A percentile compares a stretch with the other conserved stretches of the same genome.
Conservation (phyloP, 1,140 invertebrate genomes). For the Bombus sibiricus region DNA sequence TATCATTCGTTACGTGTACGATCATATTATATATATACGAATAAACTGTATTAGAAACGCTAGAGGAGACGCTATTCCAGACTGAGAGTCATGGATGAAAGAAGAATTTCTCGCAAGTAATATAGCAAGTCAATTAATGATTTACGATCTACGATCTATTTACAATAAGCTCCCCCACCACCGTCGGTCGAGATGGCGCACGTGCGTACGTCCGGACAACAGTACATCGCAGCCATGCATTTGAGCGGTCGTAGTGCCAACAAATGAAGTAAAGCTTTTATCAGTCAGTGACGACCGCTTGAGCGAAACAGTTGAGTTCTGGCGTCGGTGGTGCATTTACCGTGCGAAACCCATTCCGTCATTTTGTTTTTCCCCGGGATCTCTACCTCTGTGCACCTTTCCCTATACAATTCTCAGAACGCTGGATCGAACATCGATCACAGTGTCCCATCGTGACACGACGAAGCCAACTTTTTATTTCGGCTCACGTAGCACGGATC, state of each 20-base stretch:
- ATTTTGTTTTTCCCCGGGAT: neutral
- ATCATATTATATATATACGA: neutral
- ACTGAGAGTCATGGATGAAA: too few relatives aligned
- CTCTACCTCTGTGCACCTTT: too few relatives aligned
- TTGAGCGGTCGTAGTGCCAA: slow-evolving; percentile 42
- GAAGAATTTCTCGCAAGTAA: neutral
- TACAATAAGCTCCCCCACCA: slow-evolving; percentile 53
- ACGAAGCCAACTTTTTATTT: neutral
- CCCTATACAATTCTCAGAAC: neutral
- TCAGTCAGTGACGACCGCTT: slow-evolving; percentile 79
- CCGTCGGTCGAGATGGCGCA: slow-evolving; percentile 52
- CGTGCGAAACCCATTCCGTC: neutral
- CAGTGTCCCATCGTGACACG: neutral
- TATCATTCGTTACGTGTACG: neutral
- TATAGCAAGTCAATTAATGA: slow-evolving; percentile 30
- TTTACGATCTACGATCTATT: slow-evolving; percentile 51
- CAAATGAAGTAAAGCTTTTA: slow-evolving; percentile 68
- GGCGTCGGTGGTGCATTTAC: slow-evolving; percentile 1
- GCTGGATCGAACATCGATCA: slow-evolving; percentile 35
- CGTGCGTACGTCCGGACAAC: slow-evolving; percentile 47
- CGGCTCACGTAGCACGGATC: neutral
- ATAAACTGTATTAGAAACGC: neutral
- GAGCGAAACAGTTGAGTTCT: slow-evolving; percentile 69
- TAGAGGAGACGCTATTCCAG: neutral
- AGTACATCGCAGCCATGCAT: slow-evolving; percentile 20